A percentile compares a stretch with the other conserved stretches of the same genome.
These are phyloP conservation scores for Cirrhinus mrigala DNA, from an alignment of 2,797 vertebrate genomes.

Conservation along the genomic window DNA sequence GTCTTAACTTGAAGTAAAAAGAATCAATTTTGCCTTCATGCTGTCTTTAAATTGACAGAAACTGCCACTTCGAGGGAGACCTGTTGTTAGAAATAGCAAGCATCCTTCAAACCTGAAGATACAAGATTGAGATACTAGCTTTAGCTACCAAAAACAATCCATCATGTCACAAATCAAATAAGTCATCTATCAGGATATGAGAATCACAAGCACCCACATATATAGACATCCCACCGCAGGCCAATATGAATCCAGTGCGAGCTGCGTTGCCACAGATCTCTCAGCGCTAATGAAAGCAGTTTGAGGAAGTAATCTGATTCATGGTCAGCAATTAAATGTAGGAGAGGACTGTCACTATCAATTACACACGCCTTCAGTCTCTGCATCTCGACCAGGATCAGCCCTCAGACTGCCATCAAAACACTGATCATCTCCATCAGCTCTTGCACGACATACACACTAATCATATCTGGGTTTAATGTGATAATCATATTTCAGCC, in stretches of 20 bases:
- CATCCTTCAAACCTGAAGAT: neutral
- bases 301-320: conserved; percentile 85
- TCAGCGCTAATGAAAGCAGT: conserved; percentile 81
- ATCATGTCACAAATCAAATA: conserved; percentile 24
- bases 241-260: conserved; percentile 1
- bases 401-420: conserved; percentile 67
- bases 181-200: conserved; percentile 20
- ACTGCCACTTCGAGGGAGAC: neutral
- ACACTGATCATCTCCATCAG: conserved; percentile 77
- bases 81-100: neutral
- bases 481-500: conserved; percentile 54
- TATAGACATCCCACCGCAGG: conserved; percentile 13
- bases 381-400: conserved; percentile 72
- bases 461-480: conserved; percentile 72
- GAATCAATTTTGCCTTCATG: neutral
- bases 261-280: conserved; percentile 76
- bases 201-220: conserved; percentile 28
- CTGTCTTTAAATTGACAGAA: neutral
- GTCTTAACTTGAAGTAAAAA: neutral
- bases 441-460: conserved; percentile 73
- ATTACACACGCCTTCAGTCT: conserved; percentile 82
- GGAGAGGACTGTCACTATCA: conserved; percentile 82
- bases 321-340: conserved; percentile 82
- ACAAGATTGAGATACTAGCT: neutral
- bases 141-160: neutral